phyloP scores from a whole-genome alignment of 2,888 invertebrate species.

The Noctua janthina region DNA sequence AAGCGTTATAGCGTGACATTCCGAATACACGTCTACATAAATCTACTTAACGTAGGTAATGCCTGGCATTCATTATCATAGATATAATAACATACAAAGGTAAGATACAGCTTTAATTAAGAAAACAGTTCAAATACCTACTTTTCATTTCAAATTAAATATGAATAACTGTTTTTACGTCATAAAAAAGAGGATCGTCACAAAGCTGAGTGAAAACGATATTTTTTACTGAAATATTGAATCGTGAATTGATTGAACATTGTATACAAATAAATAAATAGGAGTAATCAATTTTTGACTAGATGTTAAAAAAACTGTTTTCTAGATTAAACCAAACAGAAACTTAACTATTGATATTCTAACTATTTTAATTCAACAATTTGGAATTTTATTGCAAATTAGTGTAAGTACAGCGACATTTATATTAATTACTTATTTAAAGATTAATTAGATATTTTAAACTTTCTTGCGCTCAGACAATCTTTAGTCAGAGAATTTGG shows the following conservation, averaged over 20 bases:
- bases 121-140: constrained; percentile 8
- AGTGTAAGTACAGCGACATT: constrained; percentile 45
- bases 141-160: constrained; percentile 6
- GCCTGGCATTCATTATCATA: constrained; percentile 69
- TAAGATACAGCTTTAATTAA: constrained; percentile 26
- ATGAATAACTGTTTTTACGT: background rate
- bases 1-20: constrained; percentile 80
- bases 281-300: background rate
- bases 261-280: background rate
- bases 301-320: background rate
- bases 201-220: background rate
- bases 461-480: background rate
- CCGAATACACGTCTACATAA: constrained; percentile 66
- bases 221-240: background rate
- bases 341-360: background rate
- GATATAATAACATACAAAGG: constrained; percentile 49
- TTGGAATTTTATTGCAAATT: constrained; percentile 49
- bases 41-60: constrained; percentile 64
- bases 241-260: background rate
- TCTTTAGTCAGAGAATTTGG: background rate
- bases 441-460: constrained; percentile 12
- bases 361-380: constrained; percentile 9
- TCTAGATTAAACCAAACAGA: background rate
- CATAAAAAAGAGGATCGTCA: background rate
- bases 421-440: constrained; percentile 22